These are phyloP conservation scores for Bathynomus jamesi DNA, from an alignment of 1,140 invertebrate genomes.

Conservation along the genomic window DNA sequence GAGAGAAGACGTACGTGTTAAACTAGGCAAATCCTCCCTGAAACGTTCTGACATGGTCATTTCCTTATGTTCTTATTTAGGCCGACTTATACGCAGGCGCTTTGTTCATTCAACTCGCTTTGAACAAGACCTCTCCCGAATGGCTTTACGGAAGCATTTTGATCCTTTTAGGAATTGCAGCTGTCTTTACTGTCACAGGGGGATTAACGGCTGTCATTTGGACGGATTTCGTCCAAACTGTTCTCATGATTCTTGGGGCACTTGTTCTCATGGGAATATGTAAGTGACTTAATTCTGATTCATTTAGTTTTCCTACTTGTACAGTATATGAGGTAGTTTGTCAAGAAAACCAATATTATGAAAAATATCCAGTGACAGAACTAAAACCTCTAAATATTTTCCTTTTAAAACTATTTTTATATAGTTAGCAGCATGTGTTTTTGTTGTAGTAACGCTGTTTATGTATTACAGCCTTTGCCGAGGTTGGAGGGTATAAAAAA, in stretches of 20 bases:
- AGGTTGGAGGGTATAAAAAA: slow-evolving; percentile 48
- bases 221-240: slow-evolving; percentile 54
- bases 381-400: no score
- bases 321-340: slow-evolving; percentile 51
- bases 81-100: slow-evolving; percentile 53
- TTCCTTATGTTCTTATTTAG: no score
- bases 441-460: no score
- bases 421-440: no score
- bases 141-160: slow-evolving; percentile 47
- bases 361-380: no score
- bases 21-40: no score
- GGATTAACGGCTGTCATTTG: slow-evolving; percentile 53
- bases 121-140: slow-evolving; percentile 19
- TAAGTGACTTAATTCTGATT: slow-evolving; percentile 3
- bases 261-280: slow-evolving; percentile 47
- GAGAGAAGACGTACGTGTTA: no score
- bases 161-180: slow-evolving; percentile 47
- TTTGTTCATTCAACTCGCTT: slow-evolving; percentile 45
- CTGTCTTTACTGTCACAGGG: slow-evolving; percentile 48
- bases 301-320: background rate
- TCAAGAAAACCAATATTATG: no score
- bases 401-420: no score
- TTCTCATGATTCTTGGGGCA: slow-evolving; percentile 53
- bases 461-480: slow-evolving; percentile 49
- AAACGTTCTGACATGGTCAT: no score